phyloP scores from a whole-genome alignment of 2,113 vertebrate genomes.

The Ameiurus melas region DNA sequence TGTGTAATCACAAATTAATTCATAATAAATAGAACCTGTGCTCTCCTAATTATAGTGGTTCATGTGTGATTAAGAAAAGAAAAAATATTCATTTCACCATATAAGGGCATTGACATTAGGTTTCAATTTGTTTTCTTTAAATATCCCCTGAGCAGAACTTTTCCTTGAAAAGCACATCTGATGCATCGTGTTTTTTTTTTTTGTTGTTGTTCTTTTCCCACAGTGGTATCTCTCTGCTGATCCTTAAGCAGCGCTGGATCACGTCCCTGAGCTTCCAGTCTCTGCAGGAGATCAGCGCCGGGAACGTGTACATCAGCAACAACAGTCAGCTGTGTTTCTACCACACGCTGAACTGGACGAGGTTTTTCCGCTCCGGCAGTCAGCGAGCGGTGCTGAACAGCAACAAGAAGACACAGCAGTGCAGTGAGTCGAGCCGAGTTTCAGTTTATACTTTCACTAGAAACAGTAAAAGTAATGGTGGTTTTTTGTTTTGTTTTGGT shows the following conservation, averaged over 20 bases:
- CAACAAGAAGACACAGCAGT: slow-evolving; percentile 89
- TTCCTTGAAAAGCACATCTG: background rate
- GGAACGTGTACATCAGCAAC: slow-evolving; percentile 95
- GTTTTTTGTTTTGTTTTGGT: background rate
- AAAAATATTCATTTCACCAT: background rate
- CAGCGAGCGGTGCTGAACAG: slow-evolving; percentile 87
- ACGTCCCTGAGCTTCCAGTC: slow-evolving; percentile 93
- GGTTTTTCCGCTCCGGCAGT: slow-evolving; percentile 83
- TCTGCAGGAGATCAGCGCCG: slow-evolving; percentile 92
- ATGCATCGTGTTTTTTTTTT: background rate
- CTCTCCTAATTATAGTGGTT: background rate
- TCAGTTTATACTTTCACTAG: background rate
- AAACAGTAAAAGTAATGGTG: background rate
- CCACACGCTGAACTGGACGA: slow-evolving; percentile 94
- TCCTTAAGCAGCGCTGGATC: slow-evolving; percentile 95
- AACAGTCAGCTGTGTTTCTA: slow-evolving; percentile 95
- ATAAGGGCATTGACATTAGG: background rate
- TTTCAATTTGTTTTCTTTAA: background rate
- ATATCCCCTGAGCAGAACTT: background rate
- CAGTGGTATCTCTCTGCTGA: slow-evolving; percentile 94
- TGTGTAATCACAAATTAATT: background rate
- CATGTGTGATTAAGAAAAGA: too few species aligned
- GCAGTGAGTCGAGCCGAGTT: slow-evolving; percentile 81
- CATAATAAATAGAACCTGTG: background rate
- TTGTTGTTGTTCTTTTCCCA: slow-evolving; percentile 12